A percentile compares a stretch with the other conserved stretches of the same genome.
Conservation (phyloP, 2,797 vertebrate species). For the Staurois parvus region DNA sequence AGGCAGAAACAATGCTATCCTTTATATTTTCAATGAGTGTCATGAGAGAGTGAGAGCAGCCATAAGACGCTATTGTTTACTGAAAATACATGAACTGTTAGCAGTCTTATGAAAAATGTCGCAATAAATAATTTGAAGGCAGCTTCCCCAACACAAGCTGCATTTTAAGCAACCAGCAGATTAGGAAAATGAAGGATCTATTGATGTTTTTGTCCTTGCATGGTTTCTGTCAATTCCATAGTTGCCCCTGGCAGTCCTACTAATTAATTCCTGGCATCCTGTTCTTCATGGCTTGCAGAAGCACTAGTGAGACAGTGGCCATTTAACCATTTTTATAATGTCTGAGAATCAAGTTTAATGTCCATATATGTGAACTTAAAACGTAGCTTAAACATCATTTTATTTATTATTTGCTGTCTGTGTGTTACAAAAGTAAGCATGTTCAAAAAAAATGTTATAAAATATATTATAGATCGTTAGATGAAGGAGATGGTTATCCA, state of each 20-base stretch:
- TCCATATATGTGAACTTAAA: no score
- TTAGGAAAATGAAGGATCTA: conserved; percentile 51
- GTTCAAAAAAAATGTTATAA: no score
- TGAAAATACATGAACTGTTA: conserved; percentile 50
- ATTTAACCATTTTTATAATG: conserved; percentile 24
- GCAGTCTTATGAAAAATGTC: conserved; percentile 35
- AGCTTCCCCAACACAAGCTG: conserved; percentile 30
- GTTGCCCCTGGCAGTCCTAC: conserved; percentile 41
- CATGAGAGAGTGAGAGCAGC: conserved; percentile 15
- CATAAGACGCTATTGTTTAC: conserved; percentile 46
- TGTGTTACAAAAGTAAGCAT: no score
- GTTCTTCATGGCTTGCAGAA: conserved; percentile 23
- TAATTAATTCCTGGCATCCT: conserved; percentile 49
- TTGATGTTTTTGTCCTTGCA: conserved; percentile 55
- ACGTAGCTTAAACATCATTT: no score
- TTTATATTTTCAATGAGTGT: conserved; percentile 37
- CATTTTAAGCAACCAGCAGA: conserved; percentile 32
- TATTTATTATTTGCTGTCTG: no score
- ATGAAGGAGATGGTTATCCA: no score
- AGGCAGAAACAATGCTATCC: conserved; percentile 31
- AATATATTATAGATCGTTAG: no score
- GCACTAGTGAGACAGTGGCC: background rate
- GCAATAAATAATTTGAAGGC: conserved; percentile 47
- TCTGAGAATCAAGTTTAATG: background rate
- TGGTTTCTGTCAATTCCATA: conserved; percentile 47